Base-by-base conservation (phyloP, 2,113 vertebrate genomes). In the Montifringilla adamsi region DNA sequence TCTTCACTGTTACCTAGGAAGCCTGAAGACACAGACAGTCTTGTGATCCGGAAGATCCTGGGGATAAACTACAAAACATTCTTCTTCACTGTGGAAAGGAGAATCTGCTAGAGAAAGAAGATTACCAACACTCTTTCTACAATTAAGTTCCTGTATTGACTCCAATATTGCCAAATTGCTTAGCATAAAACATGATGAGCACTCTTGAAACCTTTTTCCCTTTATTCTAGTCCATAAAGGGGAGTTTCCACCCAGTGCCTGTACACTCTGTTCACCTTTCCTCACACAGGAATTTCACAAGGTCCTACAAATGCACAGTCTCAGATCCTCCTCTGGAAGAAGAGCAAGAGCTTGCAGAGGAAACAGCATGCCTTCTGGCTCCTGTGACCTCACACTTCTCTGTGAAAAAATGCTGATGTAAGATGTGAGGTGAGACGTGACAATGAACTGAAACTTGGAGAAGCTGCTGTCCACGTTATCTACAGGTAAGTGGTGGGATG, bases 211-310 rank as follows among this genome's bases (percentile, higher is more conserved):
- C 3, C 0, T 68, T 62, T 77, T 43, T 44, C 30, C 13, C 12
- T 81, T 81, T 64, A 53, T 33, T 46, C 19, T 13, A 37, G 15
- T 37, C 26, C 6, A 4, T 68, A 53, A 41, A 55, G 19, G 3
- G 7, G 30, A 59, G 7, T 64, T 91, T 62, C 35, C 5, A 1
- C 26, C 17, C n/a, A 62, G 27, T 39, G 47, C 28, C 64, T 55
- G 3, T 11, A 37, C 13, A 30, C 20, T 0, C 0, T 15, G 20
- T 27, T 49, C 20, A 31, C 30, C 17, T 68, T 64, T 60, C 33
- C 41, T 64, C 63, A 19, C 0, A 0, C 22, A 64, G 19, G 19
- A 20, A 53, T 80, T 87, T 41, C 22, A 70, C 14, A 11, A 17
- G 6, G 43, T 31, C 41, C 53, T 26, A 72, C 53, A 58, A 72